These are phyloP conservation scores for Nebria brevicollis DNA, from an alignment of 2,888 invertebrate genomes.

Conservation along the genomic window DNA sequence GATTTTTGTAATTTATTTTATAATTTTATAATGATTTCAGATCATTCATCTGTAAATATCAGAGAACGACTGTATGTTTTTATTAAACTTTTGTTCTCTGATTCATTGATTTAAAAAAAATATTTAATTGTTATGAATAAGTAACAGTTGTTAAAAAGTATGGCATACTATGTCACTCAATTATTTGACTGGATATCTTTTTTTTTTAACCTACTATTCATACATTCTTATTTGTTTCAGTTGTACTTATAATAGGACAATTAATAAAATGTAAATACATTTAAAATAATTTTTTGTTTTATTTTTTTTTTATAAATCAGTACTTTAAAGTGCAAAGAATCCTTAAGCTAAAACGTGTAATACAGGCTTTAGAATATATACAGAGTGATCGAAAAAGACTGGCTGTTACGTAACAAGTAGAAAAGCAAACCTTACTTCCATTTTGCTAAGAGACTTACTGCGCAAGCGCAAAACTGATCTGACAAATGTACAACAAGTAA, in stretches of 20 bases:
- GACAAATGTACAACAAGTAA: no score
- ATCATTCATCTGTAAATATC: slow-evolving; percentile 44
- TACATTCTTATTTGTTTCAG: slow-evolving; percentile 47
- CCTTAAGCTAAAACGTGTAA: no score
- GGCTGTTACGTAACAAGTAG: no score
- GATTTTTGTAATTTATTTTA: slow-evolving; percentile 47
- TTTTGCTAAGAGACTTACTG: no score
- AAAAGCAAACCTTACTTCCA: no score
- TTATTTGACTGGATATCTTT: slow-evolving; percentile 45
- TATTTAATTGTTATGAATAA: slow-evolving; percentile 46
- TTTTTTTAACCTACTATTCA: slow-evolving; percentile 43
- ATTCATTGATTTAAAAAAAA: slow-evolving; percentile 35
- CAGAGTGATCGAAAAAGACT: no score
- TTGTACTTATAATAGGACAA: slow-evolving; percentile 46
- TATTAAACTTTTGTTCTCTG: slow-evolving; percentile 46
- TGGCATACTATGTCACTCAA: slow-evolving; percentile 35
- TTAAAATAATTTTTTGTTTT: slow-evolving; percentile 37
- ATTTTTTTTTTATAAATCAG: neutral
- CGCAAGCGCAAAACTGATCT: no score
- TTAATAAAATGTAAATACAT: slow-evolving; percentile 47
- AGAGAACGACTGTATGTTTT: slow-evolving; percentile 43
- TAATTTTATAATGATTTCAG: slow-evolving; percentile 47
- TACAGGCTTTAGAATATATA: no score
- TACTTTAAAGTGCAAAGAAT: neutral
- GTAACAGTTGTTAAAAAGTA: slow-evolving; percentile 47